A percentile compares a stretch with the other conserved stretches of the same genome.
Evolutionary conservation across 1,140 invertebrate genomes (phyloP).

Genomic region (Triops longicaudatus): DNA sequence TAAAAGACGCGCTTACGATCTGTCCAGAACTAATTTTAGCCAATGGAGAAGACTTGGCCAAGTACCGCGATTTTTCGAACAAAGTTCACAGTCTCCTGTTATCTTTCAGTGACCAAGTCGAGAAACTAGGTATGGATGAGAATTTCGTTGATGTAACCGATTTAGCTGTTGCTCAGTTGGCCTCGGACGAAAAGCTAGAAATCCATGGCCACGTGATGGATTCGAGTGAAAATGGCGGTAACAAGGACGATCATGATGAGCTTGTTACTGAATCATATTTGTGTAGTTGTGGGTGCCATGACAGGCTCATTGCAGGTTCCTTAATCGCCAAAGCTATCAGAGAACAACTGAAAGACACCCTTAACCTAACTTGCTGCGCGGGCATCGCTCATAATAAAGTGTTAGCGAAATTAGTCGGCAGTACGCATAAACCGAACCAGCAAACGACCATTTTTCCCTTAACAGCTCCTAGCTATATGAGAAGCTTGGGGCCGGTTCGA

Average conservation of each 20-base stretch:
- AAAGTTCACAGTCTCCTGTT: slow-evolving; percentile 57
- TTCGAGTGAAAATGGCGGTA: slow-evolving; percentile 28
- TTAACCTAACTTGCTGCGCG: slow-evolving; percentile 67
- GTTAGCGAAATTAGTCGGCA: slow-evolving; percentile 64
- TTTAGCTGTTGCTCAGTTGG: slow-evolving; percentile 34
- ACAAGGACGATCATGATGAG: slow-evolving; percentile 30
- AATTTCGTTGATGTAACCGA: slow-evolving; percentile 66
- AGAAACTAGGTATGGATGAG: slow-evolving; percentile 70
- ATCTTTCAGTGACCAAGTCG: slow-evolving; percentile 56
- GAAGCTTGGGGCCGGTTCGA: slow-evolving; percentile 47
- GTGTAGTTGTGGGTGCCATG: slow-evolving; percentile 61
- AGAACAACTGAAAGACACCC: slow-evolving; percentile 50
- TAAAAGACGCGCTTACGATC: slow-evolving; percentile 54
- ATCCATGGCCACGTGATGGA: slow-evolving; percentile 42
- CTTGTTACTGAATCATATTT: slow-evolving; percentile 38
- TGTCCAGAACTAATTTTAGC: slow-evolving; percentile 60
- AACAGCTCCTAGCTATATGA: slow-evolving; percentile 52
- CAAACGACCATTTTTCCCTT: slow-evolving; percentile 67
- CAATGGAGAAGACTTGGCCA: slow-evolving; percentile 64
- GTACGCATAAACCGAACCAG: slow-evolving; percentile 64
- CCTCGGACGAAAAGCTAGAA: neutral
- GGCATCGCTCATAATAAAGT: slow-evolving; percentile 76
- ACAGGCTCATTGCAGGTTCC: slow-evolving; percentile 54
- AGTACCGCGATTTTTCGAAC: slow-evolving; percentile 59
- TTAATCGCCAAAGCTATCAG: slow-evolving; percentile 61